phyloP scores from a whole-genome alignment of 1,140 invertebrate genomes.

The Hyposmocoma kahamanoa region DNA sequence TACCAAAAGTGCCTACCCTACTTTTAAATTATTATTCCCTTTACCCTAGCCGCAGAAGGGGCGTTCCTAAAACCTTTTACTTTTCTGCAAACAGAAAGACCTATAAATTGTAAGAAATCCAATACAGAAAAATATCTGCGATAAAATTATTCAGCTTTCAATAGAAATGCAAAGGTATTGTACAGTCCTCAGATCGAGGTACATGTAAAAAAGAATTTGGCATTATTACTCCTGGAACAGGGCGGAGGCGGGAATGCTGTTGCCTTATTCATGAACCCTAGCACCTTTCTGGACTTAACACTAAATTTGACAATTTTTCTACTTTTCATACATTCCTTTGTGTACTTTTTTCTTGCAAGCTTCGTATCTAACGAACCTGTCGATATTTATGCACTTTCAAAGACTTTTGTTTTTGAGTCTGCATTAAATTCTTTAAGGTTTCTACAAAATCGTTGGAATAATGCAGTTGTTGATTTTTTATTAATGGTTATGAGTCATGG shows the following conservation, averaged over 20 bases:
- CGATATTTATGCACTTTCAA: no score
- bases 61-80: background rate
- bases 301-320: conserved; percentile 45
- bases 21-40: background rate
- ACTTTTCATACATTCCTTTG: no score
- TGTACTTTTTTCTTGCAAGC: no score
- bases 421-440: no score
- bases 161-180: conserved; percentile 3
- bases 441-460: no score
- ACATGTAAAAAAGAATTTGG: conserved; percentile 40
- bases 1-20: background rate
- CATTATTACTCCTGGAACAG: conserved; percentile 39
- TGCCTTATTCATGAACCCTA: conserved; percentile 50
- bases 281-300: conserved; percentile 31
- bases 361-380: no score
- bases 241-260: conserved; percentile 41
- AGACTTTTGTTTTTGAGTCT: no score
- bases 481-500: no score
- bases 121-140: background rate
- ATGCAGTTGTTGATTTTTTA: no score
- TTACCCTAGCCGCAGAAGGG: background rate
- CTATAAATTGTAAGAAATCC: background rate
- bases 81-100: background rate
- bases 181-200: conserved; percentile 22
- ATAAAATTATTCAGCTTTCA: background rate